Percentiles rank a stretch among this genome's conserved stretches.
phyloP scores from a whole-genome alignment of 2,888 invertebrate species.

The Metacarcinus magister region DNA sequence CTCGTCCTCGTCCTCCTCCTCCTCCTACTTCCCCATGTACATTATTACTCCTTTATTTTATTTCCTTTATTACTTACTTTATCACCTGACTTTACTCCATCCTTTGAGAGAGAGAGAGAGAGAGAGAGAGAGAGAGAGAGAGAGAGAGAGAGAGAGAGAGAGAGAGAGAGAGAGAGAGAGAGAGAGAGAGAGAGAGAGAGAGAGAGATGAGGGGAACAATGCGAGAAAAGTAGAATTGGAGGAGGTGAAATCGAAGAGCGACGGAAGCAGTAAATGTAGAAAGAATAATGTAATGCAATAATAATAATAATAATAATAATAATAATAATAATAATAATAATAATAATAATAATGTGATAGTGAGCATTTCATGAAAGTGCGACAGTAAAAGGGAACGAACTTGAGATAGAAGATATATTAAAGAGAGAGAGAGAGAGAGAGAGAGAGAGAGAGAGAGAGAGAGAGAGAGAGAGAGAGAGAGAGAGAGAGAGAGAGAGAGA shows the following conservation, averaged over 20 bases:
- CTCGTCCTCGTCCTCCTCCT: too few species aligned
- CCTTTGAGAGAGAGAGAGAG: conserved; percentile 7
- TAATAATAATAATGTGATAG: neutral
- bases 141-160: neutral
- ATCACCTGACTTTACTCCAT: too few species aligned
- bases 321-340: neutral
- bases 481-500: too few species aligned
- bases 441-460: neutral
- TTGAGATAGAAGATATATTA: neutral
- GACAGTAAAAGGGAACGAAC: neutral
- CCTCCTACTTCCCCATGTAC: too few species aligned
- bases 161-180: conserved; percentile 36
- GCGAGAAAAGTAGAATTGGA: too few species aligned
- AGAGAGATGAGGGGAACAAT: neutral
- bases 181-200: conserved; percentile 48
- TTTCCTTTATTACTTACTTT: too few species aligned
- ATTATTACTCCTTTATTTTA: too few species aligned
- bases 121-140: neutral
- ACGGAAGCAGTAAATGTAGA: too few species aligned
- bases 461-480: too few species aligned
- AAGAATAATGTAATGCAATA: too few species aligned
- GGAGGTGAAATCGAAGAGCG: too few species aligned
- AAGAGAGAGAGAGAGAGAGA: neutral
- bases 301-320: neutral
- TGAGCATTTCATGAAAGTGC: too few species aligned